Evolutionary conservation across 1,140 invertebrate genomes (phyloP).

Genomic region (Cydia splendana): DNA sequence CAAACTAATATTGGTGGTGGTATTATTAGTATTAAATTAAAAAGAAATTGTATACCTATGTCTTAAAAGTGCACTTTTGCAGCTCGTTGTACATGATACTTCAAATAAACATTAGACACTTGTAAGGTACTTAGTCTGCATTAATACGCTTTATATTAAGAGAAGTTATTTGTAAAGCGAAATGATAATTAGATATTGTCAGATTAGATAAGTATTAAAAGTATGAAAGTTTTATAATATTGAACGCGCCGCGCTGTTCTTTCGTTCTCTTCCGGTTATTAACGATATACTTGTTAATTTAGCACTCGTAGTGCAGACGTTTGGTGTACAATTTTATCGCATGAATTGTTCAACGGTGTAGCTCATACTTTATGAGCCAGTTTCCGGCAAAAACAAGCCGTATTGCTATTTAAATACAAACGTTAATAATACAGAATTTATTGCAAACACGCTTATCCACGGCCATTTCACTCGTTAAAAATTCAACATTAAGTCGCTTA

Average conservation of each 20-base stretch:
- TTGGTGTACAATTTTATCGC: slow-evolving; percentile 30
- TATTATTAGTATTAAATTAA: no score
- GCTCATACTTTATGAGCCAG: slow-evolving; percentile 62
- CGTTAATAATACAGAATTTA: slow-evolving; percentile 69
- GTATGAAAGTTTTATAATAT: slow-evolving; percentile 35
- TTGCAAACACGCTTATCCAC: slow-evolving; percentile 65
- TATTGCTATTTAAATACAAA: slow-evolving; percentile 66
- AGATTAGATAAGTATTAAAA: not conserved
- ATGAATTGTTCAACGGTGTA: slow-evolving; percentile 64
- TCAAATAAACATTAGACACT: no score
- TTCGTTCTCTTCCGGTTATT: slow-evolving; percentile 16
- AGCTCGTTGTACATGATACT: no score
- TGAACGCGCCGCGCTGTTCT: slow-evolving; percentile 46
- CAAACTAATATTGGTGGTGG: no score
- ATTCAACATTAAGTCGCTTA: slow-evolving; percentile 70
- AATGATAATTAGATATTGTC: not conserved
- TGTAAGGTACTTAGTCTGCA: no score
- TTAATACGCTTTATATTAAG: no score
- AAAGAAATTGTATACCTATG: no score
- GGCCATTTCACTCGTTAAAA: slow-evolving; percentile 61
- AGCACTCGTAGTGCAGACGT: slow-evolving; percentile 31
- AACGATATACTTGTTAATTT: slow-evolving; percentile 29
- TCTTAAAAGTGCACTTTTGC: no score
- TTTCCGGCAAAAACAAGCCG: slow-evolving; percentile 60
- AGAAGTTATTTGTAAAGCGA: no score